A percentile compares a stretch with the other conserved stretches of the same genome.
Evolutionary conservation across 2,888 invertebrate species (phyloP).

Genomic region (Melieria omissa): DNA sequence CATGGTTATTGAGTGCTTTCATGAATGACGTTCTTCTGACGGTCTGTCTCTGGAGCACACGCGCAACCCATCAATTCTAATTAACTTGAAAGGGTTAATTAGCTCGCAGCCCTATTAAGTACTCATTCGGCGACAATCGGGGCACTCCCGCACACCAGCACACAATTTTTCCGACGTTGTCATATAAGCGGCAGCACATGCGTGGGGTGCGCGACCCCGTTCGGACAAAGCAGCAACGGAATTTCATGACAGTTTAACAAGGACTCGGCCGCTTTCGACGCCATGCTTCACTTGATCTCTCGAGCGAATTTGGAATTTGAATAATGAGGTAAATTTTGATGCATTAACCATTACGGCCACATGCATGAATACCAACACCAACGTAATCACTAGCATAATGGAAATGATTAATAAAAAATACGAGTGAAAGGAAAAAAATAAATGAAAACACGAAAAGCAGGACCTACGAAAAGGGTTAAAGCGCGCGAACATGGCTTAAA

Average conservation of each 20-base stretch:
- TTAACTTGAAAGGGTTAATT: conserved; percentile 6
- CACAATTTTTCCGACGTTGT: no score
- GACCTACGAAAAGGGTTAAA: conserved; percentile 24
- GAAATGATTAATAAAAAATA: background rate
- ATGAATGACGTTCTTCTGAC: no score
- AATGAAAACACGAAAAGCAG: conserved; percentile 11
- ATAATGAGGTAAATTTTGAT: conserved; percentile 2
- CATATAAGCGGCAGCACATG: no score
- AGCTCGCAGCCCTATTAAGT: background rate
- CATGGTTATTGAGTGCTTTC: no score
- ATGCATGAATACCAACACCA: background rate
- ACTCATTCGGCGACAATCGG: no score
- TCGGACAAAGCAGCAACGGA: conserved; percentile 6
- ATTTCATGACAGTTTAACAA: background rate
- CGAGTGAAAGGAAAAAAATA: background rate
- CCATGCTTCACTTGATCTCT: background rate
- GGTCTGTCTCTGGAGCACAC: no score
- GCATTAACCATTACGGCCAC: background rate
- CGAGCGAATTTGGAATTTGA: background rate
- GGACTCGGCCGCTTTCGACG: no score
- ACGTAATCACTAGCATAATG: background rate
- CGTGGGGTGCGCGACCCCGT: background rate
- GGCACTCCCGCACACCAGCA: no score
- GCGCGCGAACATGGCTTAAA: conserved; percentile 34
- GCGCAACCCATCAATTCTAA: background rate